Evolutionary conservation across 2,797 vertebrate species (phyloP).

Genomic region (Limosa lapponica): DNA sequence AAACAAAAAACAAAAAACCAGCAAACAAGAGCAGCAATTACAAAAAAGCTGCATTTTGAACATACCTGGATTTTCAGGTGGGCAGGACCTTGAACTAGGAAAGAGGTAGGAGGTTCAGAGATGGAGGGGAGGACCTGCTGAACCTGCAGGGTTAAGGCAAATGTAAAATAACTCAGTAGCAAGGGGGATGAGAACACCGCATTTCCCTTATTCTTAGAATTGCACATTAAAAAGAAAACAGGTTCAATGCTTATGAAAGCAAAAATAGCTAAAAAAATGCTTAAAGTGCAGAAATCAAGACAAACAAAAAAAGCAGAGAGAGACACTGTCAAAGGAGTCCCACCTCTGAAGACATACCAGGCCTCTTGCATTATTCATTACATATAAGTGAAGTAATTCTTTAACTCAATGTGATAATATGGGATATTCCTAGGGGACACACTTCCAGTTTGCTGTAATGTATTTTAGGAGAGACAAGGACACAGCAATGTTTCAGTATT

Average conservation of each 20-base stretch:
- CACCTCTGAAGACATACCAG: neutral
- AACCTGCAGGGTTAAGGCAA: neutral
- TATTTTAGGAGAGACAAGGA: constrained; percentile 3
- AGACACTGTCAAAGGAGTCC: neutral
- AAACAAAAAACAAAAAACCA: no score
- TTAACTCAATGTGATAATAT: neutral
- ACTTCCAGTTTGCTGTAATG: neutral
- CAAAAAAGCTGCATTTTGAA: neutral
- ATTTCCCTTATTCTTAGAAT: neutral
- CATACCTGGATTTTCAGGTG: neutral
- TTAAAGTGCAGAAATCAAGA: neutral
- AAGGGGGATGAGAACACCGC: neutral
- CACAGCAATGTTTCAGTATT: neutral
- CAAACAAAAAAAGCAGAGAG: neutral
- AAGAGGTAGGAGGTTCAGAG: neutral
- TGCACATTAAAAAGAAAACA: neutral
- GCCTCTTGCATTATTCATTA: neutral
- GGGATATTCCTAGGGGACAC: neutral
- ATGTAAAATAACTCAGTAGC: neutral
- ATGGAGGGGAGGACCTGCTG: neutral
- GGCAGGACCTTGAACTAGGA: neutral
- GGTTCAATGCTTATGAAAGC: neutral
- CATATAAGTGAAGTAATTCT: neutral
- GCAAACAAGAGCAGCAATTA: neutral
- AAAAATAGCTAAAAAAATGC: neutral